phyloP scores from a whole-genome alignment of 2,113 vertebrate genomes.

The Periophthalmus modestus region DNA sequence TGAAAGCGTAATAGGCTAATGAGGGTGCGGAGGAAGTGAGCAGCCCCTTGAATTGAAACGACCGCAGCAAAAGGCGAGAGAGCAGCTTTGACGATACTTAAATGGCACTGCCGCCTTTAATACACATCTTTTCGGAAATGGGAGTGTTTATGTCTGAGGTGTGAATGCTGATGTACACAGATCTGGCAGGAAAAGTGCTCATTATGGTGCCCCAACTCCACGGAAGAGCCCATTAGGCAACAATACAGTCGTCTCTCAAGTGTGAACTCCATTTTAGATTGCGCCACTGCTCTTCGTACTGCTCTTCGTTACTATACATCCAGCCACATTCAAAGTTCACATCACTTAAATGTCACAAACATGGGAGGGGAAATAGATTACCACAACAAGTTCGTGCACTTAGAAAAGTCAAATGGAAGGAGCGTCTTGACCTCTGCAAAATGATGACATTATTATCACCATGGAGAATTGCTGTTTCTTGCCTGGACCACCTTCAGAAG shows the following conservation, averaged over 20 bases:
- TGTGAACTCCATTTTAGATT: constrained; percentile 2
- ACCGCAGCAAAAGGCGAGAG: constrained; percentile 5
- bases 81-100: not conserved
- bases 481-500: not conserved
- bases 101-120: constrained; percentile 9
- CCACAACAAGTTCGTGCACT: constrained; percentile 22
- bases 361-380: constrained; percentile 45
- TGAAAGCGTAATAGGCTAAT: constrained; percentile 10
- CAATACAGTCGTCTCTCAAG: constrained; percentile 24
- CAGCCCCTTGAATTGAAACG: not conserved
- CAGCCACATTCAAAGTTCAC: constrained; percentile 29
- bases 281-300: constrained; percentile 10
- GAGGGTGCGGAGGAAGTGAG: not conserved
- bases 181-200: constrained; percentile 15
- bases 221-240: constrained; percentile 4
- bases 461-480: constrained; percentile 26
- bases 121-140: not conserved
- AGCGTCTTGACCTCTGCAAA: constrained; percentile 27
- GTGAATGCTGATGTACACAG: constrained; percentile 22
- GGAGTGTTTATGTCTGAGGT: constrained; percentile 13
- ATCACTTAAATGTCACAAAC: constrained; percentile 44
- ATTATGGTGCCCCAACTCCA: not conserved
- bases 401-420: constrained; percentile 3
- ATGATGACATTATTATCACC: constrained; percentile 41
- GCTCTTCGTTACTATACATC: constrained; percentile 4